A percentile compares a stretch with the other conserved stretches of the same genome.
phyloP scores from a whole-genome alignment of 2,888 invertebrate genomes.

The Pristionchus arcanus region DNA sequence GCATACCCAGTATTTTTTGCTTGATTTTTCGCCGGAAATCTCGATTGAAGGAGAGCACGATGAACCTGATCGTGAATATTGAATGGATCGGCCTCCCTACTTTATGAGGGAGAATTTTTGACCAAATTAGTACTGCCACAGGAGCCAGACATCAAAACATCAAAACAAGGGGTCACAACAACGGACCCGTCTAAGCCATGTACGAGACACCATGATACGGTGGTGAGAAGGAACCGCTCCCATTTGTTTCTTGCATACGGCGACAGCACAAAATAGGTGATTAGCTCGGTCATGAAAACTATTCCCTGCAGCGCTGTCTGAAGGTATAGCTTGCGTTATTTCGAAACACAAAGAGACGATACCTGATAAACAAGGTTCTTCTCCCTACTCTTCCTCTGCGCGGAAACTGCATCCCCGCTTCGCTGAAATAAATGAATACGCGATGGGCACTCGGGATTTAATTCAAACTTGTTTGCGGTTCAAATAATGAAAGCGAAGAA shows the following conservation, averaged over 20 bases:
- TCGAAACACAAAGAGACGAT: too few relatives aligned
- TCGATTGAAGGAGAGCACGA: too few relatives aligned
- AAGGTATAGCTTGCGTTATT: too few relatives aligned
- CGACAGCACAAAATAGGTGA: constrained; percentile 60
- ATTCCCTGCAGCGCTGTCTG: constrained; percentile 58
- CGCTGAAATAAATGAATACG: too few relatives aligned
- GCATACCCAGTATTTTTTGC: too few relatives aligned
- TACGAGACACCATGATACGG: constrained; percentile 59
- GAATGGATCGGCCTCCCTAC: too few relatives aligned
- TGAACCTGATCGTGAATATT: too few relatives aligned
- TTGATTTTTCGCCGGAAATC: too few relatives aligned
- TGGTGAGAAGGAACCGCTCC: constrained; percentile 56
- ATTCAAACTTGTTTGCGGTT: not conserved
- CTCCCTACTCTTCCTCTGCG: not conserved
- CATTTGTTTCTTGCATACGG: constrained; percentile 54
- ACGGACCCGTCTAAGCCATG: constrained; percentile 60
- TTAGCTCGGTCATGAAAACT: constrained; percentile 60
- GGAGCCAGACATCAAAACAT: too few relatives aligned
- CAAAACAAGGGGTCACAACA: not conserved
- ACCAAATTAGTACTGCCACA: too few relatives aligned
- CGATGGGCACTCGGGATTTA: too few relatives aligned
- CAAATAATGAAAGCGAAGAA: not conserved
- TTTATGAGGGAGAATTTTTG: too few relatives aligned
- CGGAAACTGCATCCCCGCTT: not conserved
- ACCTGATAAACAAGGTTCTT: constrained; percentile 7